These are phyloP conservation scores for Cataglyphis rosenhaueri DNA, from an alignment of 2,888 invertebrate genomes.

Conservation along the genomic window DNA sequence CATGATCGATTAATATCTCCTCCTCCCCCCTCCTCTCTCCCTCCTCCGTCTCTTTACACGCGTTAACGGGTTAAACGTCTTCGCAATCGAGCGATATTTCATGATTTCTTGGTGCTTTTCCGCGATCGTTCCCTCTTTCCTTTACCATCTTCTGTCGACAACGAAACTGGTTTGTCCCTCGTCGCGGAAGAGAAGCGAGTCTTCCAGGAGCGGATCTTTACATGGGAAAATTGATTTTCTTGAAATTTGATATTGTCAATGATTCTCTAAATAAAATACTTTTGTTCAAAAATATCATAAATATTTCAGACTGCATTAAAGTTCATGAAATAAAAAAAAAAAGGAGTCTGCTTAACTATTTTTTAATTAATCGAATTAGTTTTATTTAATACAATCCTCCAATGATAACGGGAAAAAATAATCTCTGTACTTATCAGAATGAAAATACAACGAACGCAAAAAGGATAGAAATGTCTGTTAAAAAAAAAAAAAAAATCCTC, in stretches of 20 bases:
- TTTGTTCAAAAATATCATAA: not conserved
- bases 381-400: not conserved
- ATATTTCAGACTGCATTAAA: not conserved
- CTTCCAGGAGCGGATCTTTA: constrained; percentile 57
- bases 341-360: not conserved
- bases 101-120: constrained; percentile 48
- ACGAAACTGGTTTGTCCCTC: constrained; percentile 67
- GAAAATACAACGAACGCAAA: not conserved
- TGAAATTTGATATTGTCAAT: not conserved
- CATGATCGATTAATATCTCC: constrained; percentile 66
- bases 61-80: constrained; percentile 72
- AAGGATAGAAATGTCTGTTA: not conserved
- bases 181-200: constrained; percentile 58
- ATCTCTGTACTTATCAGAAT: not conserved
- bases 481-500: not conserved
- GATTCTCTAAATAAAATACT: not conserved
- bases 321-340: not conserved
- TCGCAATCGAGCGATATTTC: constrained; percentile 70
- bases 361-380: not conserved
- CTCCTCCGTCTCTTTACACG: constrained; percentile 28
- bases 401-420: no score
- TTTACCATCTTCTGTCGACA: not conserved
- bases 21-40: no score
- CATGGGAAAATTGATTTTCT: constrained; percentile 11
- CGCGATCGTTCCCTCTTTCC: constrained; percentile 23